Percentiles rank a stretch among this genome's conserved stretches.
These are phyloP conservation scores for Chironomus tepperi DNA, from an alignment of 1,140 invertebrate genomes.

Conservation along the genomic window DNA sequence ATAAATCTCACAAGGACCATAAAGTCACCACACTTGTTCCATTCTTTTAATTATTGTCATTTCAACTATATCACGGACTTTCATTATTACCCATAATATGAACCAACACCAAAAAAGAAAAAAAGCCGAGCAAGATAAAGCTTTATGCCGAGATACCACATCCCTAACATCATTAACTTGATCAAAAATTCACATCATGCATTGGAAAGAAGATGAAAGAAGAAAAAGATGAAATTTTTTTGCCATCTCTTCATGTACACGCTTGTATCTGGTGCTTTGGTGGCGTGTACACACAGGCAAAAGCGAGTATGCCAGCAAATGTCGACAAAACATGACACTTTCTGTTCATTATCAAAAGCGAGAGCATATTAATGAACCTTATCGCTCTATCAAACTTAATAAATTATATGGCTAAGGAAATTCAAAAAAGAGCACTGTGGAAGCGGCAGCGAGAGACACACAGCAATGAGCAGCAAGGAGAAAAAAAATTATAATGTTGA, in stretches of 20 bases:
- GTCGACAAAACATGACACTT: neutral
- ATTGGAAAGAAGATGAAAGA: neutral
- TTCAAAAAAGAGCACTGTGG: neutral
- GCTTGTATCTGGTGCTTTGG: neutral
- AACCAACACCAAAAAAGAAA: neutral
- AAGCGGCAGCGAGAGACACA: too few species aligned
- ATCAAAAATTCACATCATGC: constrained; percentile 13
- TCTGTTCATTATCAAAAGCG: constrained; percentile 20
- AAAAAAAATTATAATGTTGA: neutral
- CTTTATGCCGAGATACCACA: neutral
- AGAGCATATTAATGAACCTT: constrained; percentile 21
- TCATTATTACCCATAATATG: neutral
- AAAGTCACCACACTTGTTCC: too few species aligned
- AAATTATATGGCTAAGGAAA: constrained; percentile 17
- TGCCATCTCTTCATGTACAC: neutral
- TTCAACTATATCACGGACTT: neutral
- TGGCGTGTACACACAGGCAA: neutral
- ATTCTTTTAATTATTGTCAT: neutral
- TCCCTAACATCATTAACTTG: constrained; percentile 4
- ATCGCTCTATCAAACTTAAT: constrained; percentile 21
- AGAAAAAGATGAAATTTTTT: neutral
- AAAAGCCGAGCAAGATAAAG: neutral
- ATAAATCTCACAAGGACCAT: too few species aligned
- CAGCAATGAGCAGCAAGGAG: neutral
- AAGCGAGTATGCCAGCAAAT: neutral